A percentile compares a stretch with the other conserved stretches of the same genome.
phyloP scores from a whole-genome alignment of 2,888 invertebrate genomes.

The Torymus aiolomorphi region DNA sequence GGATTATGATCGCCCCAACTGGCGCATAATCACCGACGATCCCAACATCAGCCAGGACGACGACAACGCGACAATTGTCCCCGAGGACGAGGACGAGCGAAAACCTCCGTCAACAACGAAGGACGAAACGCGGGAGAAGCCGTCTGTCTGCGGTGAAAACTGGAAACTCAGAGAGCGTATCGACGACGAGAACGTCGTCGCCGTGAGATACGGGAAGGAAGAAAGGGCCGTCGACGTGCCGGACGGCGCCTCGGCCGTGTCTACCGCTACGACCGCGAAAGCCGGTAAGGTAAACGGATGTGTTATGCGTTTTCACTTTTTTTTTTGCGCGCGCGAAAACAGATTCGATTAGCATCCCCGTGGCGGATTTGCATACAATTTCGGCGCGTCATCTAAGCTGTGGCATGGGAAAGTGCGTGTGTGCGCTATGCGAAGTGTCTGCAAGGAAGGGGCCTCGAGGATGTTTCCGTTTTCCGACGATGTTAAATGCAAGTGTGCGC shows the following conservation, averaged over 20 bases:
- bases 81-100: conserved; percentile 44
- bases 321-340: not conserved
- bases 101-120: conserved; percentile 28
- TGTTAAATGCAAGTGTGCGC: too few species aligned
- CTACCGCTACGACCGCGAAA: not conserved
- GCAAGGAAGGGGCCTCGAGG: too few species aligned
- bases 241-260: conserved; percentile 52
- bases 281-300: not conserved
- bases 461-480: too few species aligned
- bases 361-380: conserved; percentile 39
- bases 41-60: not conserved
- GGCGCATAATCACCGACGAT: too few species aligned
- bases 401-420: too few species aligned
- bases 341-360: not conserved
- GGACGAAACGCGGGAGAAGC: not conserved
- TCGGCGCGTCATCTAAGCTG: conserved; percentile 21
- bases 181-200: not conserved
- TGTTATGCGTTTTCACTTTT: not conserved
- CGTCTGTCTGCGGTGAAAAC: not conserved
- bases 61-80: conserved; percentile 63
- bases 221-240: conserved; percentile 69
- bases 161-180: conserved; percentile 44
- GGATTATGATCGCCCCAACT: not conserved
- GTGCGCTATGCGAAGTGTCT: too few species aligned
- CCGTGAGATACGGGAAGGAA: conserved; percentile 59